Evolutionary conservation across 2,888 invertebrate species (phyloP), one percentile per base, ranked within the genome.

Genomic region (Myathropa florea): DNA sequence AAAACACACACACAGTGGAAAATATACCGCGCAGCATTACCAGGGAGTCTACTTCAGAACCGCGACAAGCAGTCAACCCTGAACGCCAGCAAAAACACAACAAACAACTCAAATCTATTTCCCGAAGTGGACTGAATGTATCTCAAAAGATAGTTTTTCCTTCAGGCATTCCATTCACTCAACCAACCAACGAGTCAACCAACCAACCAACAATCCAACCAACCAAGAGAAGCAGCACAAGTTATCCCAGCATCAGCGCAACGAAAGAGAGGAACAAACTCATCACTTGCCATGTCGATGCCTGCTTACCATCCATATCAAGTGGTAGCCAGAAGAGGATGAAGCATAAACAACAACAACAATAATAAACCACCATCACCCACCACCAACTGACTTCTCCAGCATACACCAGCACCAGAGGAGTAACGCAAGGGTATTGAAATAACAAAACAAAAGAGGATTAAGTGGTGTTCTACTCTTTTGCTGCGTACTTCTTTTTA

Each of bases 61-160:
- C 72, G 60, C 64, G 73, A 73, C 57, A 57, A 72, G 63, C 72
- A 57, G 68, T 82, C 77, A 86, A 82, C 77, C 64, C 60, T 68
- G 60, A 78, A 61, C 78, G 12, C 23, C 24, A 57, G 24, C 23
- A 57, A 57, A 57, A 82, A 86, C 78, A 73, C 72, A 64, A 86
- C 77, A 86, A 86, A 86, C 85, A 86, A 78, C 82, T 82, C 72
- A 59, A 86, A 86, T 78, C 82, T 78, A 86, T 78, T 82, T 86
- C 82, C 78, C 85, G 82, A 73, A 82, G 55, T 78, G 39, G 70
- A 86, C 85, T 86, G 78, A 86, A 86, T 86, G 53, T 70, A 86
- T 78, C 78, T 73, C 73, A 30, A 82, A 46, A 85, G 65, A 86
- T 86, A 82, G 68, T 86, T 78, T 78, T 78, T 21, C 82, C 78